A percentile compares a stretch with the other conserved stretches of the same genome.
These are phyloP conservation scores for Myotis planiceps DNA, from an alignment of 2,797 vertebrate genomes.

Conservation along the genomic window DNA sequence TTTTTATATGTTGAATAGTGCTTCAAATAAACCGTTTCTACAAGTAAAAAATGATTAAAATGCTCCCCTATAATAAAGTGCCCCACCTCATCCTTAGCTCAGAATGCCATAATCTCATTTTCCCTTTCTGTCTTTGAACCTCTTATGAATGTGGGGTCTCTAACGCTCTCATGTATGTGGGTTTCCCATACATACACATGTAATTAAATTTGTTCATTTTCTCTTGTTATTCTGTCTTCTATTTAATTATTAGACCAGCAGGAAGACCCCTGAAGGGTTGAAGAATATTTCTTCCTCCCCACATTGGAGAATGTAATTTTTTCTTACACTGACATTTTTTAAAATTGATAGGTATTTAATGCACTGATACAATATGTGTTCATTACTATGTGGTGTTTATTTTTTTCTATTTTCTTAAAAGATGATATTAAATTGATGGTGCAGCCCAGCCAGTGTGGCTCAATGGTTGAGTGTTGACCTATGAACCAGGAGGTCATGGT, in stretches of 20 bases:
- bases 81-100: neutral
- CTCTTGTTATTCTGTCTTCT: neutral
- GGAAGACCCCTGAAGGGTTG: neutral
- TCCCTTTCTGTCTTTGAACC: neutral
- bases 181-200: neutral
- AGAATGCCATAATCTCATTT: neutral
- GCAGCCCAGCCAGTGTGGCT: too few species aligned
- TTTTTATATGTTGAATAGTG: too few species aligned
- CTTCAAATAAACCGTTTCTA: neutral
- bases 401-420: neutral
- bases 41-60: neutral
- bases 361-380: neutral
- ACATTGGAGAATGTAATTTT: neutral
- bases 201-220: neutral
- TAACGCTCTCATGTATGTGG: neutral
- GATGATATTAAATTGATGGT: neutral
- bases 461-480: too few species aligned
- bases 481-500: too few species aligned
- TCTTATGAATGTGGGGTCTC: neutral
- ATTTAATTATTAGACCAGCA: neutral
- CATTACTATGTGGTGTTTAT: neutral
- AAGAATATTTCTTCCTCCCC: neutral
- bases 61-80: neutral
- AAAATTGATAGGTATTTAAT: neutral
- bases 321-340: neutral